Conservation (phyloP, 2,888 invertebrate species). For the Drosophila vallismaia region DNA sequence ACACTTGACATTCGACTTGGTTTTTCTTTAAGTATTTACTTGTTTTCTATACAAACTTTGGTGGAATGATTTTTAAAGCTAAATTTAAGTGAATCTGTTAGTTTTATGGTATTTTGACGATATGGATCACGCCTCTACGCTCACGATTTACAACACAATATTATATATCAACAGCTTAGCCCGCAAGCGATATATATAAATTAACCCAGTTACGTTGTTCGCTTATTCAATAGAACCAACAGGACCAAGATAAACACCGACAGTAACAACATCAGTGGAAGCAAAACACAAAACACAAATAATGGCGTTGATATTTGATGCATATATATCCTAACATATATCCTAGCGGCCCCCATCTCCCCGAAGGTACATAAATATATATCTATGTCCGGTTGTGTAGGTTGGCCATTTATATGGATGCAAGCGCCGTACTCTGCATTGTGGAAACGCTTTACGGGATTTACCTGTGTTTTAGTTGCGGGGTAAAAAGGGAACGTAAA, state of each 20-base stretch:
- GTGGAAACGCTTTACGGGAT: slow-evolving; percentile 61
- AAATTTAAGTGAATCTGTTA: no score
- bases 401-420: slow-evolving; percentile 58
- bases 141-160: slow-evolving; percentile 34
- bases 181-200: slow-evolving; percentile 45
- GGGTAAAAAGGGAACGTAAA: slow-evolving; percentile 53
- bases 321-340: slow-evolving; percentile 36
- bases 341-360: slow-evolving; percentile 6
- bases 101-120: no score
- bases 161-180: slow-evolving; percentile 44
- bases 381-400: slow-evolving; percentile 29
- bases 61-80: slow-evolving; percentile 15
- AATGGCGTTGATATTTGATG: slow-evolving; percentile 68
- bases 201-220: slow-evolving; percentile 57
- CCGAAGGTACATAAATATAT: slow-evolving; percentile 30
- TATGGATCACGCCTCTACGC: slow-evolving; percentile 4
- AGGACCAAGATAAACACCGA: slow-evolving; percentile 2
- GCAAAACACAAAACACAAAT: slow-evolving; percentile 61
- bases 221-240: slow-evolving; percentile 56
- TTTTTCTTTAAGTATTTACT: slow-evolving; percentile 5
- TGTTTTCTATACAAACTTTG: slow-evolving; percentile 43
- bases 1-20: slow-evolving; percentile 56
- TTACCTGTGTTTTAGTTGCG: slow-evolving; percentile 63
- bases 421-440: slow-evolving; percentile 50
- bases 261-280: slow-evolving; percentile 46